phyloP scores from a whole-genome alignment of 2,797 vertebrate genomes.

The Cossypha polioptera region DNA sequence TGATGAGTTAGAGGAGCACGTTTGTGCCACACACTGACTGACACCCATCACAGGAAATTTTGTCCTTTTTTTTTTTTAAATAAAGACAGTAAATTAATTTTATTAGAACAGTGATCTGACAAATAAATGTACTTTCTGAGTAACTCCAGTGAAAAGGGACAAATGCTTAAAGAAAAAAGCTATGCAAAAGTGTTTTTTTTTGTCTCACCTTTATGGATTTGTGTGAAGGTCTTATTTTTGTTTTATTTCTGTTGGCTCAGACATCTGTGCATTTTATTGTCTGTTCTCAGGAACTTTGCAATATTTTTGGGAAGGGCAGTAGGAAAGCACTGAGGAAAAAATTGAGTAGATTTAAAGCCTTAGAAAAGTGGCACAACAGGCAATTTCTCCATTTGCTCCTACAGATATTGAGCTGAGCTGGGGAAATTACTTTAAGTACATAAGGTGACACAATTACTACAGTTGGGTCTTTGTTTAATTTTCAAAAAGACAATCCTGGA shows the following conservation, averaged over 20 bases:
- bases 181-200: neutral
- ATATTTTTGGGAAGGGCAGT: slow-evolving; percentile 18
- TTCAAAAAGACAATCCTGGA: slow-evolving; percentile 42
- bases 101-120: neutral
- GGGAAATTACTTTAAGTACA: slow-evolving; percentile 57
- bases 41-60: neutral
- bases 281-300: slow-evolving; percentile 24
- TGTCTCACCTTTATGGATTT: neutral
- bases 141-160: neutral
- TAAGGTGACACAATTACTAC: slow-evolving; percentile 58
- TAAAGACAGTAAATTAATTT: neutral
- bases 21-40: neutral
- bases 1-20: neutral
- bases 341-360: slow-evolving; percentile 25
- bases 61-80: neutral
- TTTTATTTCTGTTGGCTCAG: slow-evolving; percentile 26
- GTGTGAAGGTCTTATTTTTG: slow-evolving; percentile 8
- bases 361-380: slow-evolving; percentile 53
- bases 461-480: slow-evolving; percentile 61
- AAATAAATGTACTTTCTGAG: neutral
- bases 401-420: slow-evolving; percentile 45
- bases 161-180: neutral
- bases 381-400: slow-evolving; percentile 56
- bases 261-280: slow-evolving; percentile 43
- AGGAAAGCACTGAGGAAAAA: slow-evolving; percentile 38